Conservation (phyloP, 1,140 invertebrate species). For the Drosophila asahinai region DNA sequence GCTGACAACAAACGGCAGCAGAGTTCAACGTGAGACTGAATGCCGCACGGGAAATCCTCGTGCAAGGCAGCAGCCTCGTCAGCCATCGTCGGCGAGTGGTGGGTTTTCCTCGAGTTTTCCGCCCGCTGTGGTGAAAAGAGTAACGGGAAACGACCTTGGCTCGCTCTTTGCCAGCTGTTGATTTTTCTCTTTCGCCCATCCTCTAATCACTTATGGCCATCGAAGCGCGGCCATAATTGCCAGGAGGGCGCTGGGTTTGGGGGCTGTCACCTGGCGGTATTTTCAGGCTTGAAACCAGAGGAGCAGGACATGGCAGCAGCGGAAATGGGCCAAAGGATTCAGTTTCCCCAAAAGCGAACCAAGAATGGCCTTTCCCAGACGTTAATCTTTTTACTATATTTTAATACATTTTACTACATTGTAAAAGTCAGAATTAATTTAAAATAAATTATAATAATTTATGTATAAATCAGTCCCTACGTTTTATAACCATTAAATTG, state of each 20-base stretch:
- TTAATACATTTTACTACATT: too few relatives aligned
- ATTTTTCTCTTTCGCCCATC: constrained; percentile 48
- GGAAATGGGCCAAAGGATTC: constrained; percentile 2
- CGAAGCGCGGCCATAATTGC: constrained; percentile 28
- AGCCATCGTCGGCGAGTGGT: constrained; percentile 30
- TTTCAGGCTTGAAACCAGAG: background rate
- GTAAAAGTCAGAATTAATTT: too few relatives aligned
- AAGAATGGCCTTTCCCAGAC: background rate
- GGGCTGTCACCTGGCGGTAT: constrained; percentile 7
- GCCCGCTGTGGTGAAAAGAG: constrained; percentile 45
- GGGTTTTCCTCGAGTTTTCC: constrained; percentile 34
- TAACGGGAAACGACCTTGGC: constrained; percentile 54
- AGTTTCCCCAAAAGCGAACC: background rate
- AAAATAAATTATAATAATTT: too few relatives aligned
- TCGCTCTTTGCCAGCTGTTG: constrained; percentile 75
- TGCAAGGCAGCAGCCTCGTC: background rate
- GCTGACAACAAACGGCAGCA: constrained; percentile 67
- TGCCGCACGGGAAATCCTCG: constrained; percentile 30
- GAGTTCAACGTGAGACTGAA: constrained; percentile 78
- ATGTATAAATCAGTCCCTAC: too few relatives aligned
- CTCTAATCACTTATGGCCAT: constrained; percentile 29
- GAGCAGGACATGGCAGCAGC: background rate
- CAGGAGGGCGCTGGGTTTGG: background rate
- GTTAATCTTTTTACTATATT: too few relatives aligned
- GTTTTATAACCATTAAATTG: too few relatives aligned